Percentiles rank a stretch among this genome's conserved stretches.
Conservation (phyloP, 2,797 vertebrate genomes). For the Borostomias antarcticus region DNA sequence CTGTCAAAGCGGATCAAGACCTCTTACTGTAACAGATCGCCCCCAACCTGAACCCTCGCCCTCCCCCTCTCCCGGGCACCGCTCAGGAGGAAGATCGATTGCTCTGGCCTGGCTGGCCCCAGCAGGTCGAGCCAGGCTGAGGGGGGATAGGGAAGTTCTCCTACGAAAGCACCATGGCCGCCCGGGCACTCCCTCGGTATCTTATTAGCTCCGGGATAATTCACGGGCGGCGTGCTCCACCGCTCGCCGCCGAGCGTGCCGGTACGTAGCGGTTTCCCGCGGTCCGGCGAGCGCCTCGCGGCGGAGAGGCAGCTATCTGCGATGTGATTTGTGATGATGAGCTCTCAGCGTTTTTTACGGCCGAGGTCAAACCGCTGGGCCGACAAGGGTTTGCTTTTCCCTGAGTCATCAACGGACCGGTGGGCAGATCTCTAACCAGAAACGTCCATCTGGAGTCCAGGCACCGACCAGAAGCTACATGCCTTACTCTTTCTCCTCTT, state of each 20-base stretch:
- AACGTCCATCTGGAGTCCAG: too few species aligned
- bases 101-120: conserved; percentile 1
- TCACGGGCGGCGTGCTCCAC: not conserved
- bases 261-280: too few species aligned
- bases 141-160: not conserved
- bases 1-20: not conserved
- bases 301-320: too few species aligned
- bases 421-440: too few species aligned
- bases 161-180: not conserved
- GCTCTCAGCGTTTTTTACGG: not conserved
- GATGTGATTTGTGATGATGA: not conserved
- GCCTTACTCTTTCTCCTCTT: not conserved
- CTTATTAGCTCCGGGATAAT: conserved; percentile 1
- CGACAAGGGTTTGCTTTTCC: not conserved
- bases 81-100: conserved; percentile 1
- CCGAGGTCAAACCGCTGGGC: not conserved
- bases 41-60: not conserved
- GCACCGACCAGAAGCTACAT: too few species aligned
- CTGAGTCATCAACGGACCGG: not conserved
- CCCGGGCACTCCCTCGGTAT: not conserved
- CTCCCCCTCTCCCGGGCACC: not conserved
- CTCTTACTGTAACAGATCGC: not conserved
- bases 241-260: too few species aligned
- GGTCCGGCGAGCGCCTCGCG: too few species aligned
- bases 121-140: too few species aligned